Evolutionary conservation across 2,797 vertebrate species (phyloP), one percentile per base, ranked within the genome.

Genomic region (Peromyscus nudipes): DNA sequence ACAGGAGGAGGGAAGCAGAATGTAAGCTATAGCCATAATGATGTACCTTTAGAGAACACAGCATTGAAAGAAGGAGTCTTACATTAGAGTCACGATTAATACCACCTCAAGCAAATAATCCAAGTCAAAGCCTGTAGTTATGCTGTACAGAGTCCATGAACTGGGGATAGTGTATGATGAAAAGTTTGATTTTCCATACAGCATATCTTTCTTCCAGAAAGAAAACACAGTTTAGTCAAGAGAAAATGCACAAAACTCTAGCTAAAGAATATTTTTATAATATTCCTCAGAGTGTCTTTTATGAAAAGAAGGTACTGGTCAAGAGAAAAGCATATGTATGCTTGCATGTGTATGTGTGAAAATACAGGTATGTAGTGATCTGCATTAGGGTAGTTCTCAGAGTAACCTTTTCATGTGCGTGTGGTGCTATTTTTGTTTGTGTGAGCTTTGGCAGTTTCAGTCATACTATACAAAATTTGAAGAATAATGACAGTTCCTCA

Each of bases 1-100:
- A 21, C 27, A 46, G 23, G 0, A 46, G 1, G 9, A 64, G 14
- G 27, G 5, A 2, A 3, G 6, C 17, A 7, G 29, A 6, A 46
- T 84, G 29, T 84, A 4, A 46, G 9, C 40, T 34, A 21, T 46
- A 6, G 43, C 17, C 17, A 12, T 46, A 65, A 23, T 13, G 27
- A 46, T 46, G 4, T 13, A 46, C 10, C 9, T 12, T 31, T 40
- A 34, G 21, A 46, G 16, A 65, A 2, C 16, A 34, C 17, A 6
- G 9, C 60, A 34, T 13, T 46, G 60, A 21, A 43, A 64, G 12
- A 43, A 4, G 8, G 9, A 65, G 29, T 65, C 40, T 11, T 84
- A 12, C 16, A 34, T 43, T 12, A 6, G 13, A 34, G 60, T 65
- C 29, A 34, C 1, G 12, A 2, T 65, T 31, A 65, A 65, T 21